phyloP scores from a whole-genome alignment of 2,113 vertebrate species.

The Phyllostomus hastatus region DNA sequence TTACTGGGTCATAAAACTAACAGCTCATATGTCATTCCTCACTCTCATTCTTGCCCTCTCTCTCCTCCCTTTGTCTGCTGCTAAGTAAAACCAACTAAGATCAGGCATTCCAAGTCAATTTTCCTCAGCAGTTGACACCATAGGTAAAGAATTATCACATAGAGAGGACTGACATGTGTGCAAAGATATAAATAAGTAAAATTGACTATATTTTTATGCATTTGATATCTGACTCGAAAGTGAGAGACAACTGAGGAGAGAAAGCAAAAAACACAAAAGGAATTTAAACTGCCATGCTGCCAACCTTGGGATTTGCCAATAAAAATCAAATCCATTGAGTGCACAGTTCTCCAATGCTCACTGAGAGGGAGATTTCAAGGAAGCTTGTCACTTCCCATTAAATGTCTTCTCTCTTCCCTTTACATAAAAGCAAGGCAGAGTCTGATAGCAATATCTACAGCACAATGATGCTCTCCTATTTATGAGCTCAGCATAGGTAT shows the following conservation, averaged over 20 bases:
- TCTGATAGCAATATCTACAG: slow-evolving; percentile 30
- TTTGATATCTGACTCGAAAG: slow-evolving; percentile 39
- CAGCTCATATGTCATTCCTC: background rate
- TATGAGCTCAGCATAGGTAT: slow-evolving; percentile 3
- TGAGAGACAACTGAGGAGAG: slow-evolving; percentile 59
- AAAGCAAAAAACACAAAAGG: slow-evolving; percentile 36
- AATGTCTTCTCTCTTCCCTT: slow-evolving; percentile 65
- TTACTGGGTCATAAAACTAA: slow-evolving; percentile 32
- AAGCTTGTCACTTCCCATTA: slow-evolving; percentile 72
- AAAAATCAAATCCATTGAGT: slow-evolving; percentile 58
- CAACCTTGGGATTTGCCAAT: slow-evolving; percentile 2
- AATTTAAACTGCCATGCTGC: slow-evolving; percentile 55
- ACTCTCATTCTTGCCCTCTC: background rate
- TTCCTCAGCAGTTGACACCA: slow-evolving; percentile 58
- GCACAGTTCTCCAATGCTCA: slow-evolving; percentile 18
- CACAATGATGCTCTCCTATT: background rate
- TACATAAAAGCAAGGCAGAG: slow-evolving; percentile 59
- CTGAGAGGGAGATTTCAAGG: slow-evolving; percentile 38
- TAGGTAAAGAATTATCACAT: slow-evolving; percentile 52
- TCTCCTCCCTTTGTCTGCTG: background rate
- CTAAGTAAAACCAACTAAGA: slow-evolving; percentile 41
- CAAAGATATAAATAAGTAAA: slow-evolving; percentile 54
- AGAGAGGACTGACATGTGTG: slow-evolving; percentile 47
- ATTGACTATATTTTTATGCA: slow-evolving; percentile 54
- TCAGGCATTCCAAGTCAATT: slow-evolving; percentile 58